A percentile compares a stretch with the other conserved stretches of the same genome.
Evolutionary conservation across 2,113 vertebrate species (phyloP).

Genomic region (Xenopus laevis): DNA sequence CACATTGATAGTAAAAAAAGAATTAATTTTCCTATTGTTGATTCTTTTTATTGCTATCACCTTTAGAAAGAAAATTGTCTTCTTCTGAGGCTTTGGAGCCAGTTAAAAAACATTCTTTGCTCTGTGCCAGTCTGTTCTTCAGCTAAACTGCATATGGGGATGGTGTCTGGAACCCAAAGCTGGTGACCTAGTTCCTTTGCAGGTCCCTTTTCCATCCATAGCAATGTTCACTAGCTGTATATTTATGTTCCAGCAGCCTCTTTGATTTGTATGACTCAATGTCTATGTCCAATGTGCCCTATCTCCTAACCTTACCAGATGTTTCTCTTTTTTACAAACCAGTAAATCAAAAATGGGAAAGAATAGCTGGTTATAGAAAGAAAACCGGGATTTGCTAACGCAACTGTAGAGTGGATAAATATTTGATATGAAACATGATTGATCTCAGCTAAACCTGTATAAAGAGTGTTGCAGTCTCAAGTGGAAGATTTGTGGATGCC

Average conservation of each 20-base stretch:
- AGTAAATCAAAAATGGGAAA: background rate
- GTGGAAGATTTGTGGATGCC: constrained; percentile 12
- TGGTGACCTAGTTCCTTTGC: no score
- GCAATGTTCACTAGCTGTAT: background rate
- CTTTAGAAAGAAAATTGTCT: no score
- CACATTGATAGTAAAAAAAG: no score
- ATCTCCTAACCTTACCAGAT: constrained; percentile 28
- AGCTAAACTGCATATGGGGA: background rate
- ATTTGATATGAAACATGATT: constrained; percentile 44
- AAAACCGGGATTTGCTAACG: background rate
- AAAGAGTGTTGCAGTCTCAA: constrained; percentile 17
- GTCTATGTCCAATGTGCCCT: background rate
- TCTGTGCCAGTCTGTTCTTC: no score
- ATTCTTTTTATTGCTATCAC: no score
- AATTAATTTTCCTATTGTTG: no score
- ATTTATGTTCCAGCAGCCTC: background rate
- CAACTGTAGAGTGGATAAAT: constrained; percentile 14
- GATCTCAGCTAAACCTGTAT: constrained; percentile 45
- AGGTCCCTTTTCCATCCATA: background rate
- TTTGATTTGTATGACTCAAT: constrained; percentile 6
- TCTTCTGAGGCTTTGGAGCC: no score
- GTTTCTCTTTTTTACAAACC: background rate
- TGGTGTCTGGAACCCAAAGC: no score
- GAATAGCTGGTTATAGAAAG: constrained; percentile 1
- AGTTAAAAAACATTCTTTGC: no score